Percentiles rank a stretch among this genome's conserved stretches.
These are phyloP conservation scores for Erebia epiphron DNA, from an alignment of 2,888 invertebrate genomes.

Conservation along the genomic window DNA sequence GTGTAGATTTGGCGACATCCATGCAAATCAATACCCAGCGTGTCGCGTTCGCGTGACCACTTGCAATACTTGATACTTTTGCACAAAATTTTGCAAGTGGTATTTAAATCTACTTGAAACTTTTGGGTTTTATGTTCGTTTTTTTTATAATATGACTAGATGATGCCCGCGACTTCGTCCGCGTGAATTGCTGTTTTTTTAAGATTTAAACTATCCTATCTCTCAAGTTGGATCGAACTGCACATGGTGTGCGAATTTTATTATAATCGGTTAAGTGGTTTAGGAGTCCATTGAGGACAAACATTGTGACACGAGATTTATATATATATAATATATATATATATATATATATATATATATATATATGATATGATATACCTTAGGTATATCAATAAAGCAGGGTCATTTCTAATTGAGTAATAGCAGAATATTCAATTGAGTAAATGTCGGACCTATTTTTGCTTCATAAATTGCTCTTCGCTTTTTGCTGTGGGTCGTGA, in stretches of 20 bases:
- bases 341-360: no score
- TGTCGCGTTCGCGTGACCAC: conserved; percentile 16
- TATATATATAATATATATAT: no score
- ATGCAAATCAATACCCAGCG: conserved; percentile 27
- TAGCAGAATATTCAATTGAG: not conserved
- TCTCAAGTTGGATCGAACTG: no score
- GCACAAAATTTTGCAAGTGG: not conserved
- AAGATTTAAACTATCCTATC: no score
- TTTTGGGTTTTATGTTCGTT: not conserved
- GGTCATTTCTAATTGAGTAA: not conserved
- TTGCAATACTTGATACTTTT: conserved; percentile 18
- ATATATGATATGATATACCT: not conserved
- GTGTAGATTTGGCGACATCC: conserved; percentile 18
- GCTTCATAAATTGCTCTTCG: not conserved
- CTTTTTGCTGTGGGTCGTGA: no score
- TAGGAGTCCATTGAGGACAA: no score
- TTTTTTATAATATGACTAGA: not conserved
- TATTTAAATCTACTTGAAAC: not conserved
- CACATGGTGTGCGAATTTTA: no score
- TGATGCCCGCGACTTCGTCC: no score
- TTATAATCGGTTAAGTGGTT: no score
- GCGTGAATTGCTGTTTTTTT: no score
- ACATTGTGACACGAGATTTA: no score
- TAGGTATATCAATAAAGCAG: not conserved
- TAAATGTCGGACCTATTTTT: not conserved